These are phyloP conservation scores for Platyrinchus mystaceus DNA, from an alignment of 2,797 vertebrate species.

Conservation along the genomic window DNA sequence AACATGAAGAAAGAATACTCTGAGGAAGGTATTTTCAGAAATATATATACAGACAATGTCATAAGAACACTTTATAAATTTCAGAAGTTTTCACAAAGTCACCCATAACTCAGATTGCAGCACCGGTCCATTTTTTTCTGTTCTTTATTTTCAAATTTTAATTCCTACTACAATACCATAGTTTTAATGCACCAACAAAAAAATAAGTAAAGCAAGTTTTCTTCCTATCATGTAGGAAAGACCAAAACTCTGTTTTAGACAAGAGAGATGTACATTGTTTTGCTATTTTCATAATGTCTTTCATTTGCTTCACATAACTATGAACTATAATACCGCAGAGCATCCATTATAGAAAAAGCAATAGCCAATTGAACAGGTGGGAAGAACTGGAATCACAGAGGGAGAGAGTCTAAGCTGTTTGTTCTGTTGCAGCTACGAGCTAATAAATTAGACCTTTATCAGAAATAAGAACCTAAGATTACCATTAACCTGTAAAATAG, in stretches of 20 bases:
- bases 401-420: slow-evolving; percentile 13
- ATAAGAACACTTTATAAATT: not conserved
- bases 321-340: slow-evolving; percentile 40
- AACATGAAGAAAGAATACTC: not conserved
- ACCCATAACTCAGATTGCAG: not conserved
- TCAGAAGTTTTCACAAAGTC: not conserved
- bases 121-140: not conserved
- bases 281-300: slow-evolving; percentile 41
- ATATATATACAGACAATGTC: not conserved
- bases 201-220: not conserved
- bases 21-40: not conserved
- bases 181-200: not conserved
- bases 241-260: not conserved
- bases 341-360: slow-evolving; percentile 31
- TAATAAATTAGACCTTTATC: slow-evolving; percentile 25
- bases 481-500: not conserved
- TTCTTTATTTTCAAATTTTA: not conserved
- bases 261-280: slow-evolving; percentile 42
- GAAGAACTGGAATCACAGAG: slow-evolving; percentile 19
- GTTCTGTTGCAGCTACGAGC: not conserved
- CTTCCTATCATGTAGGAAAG: not conserved
- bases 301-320: slow-evolving; percentile 38
- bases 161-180: not conserved
- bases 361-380: slow-evolving; percentile 59
- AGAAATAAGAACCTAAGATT: not conserved